These are phyloP conservation scores for Stigmatopora argus DNA, from an alignment of 2,113 vertebrate genomes.

Conservation along the genomic window DNA sequence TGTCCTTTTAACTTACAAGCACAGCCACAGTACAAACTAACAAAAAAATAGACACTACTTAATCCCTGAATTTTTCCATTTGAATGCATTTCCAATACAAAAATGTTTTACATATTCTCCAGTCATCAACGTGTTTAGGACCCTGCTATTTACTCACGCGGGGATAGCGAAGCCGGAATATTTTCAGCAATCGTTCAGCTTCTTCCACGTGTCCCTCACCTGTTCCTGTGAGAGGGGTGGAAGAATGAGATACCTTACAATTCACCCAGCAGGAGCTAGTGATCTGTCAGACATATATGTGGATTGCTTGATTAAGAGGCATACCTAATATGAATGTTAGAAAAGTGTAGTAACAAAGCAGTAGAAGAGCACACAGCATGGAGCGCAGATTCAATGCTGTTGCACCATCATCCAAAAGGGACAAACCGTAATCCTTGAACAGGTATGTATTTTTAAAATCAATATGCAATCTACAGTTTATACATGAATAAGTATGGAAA, in stretches of 20 bases:
- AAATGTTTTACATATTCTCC: too few relatives aligned
- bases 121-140: not conserved
- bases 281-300: too few relatives aligned
- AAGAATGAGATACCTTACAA: too few relatives aligned
- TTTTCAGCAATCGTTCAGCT: conserved; percentile 72
- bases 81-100: too few relatives aligned
- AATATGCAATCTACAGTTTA: not conserved
- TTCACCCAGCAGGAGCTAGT: not conserved
- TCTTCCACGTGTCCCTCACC: conserved; percentile 74
- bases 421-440: conserved; percentile 74
- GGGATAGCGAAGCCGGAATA: conserved; percentile 72
- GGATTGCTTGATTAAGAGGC: not conserved
- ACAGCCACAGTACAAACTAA: too few relatives aligned
- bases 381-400: conserved; percentile 72
- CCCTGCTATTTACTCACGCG: conserved; percentile 48
- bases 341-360: conserved; percentile 80
- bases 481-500: not conserved
- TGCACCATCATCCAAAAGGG: conserved; percentile 66
- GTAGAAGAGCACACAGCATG: conserved; percentile 73
- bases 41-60: too few relatives aligned
- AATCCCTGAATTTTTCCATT: too few relatives aligned
- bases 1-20: too few relatives aligned
- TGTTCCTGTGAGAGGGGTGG: conserved; percentile 56
- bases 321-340: conserved; percentile 77
- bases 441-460: not conserved